Base-by-base conservation (phyloP, 2,113 vertebrate species). In the Spea multiplicata region DNA sequence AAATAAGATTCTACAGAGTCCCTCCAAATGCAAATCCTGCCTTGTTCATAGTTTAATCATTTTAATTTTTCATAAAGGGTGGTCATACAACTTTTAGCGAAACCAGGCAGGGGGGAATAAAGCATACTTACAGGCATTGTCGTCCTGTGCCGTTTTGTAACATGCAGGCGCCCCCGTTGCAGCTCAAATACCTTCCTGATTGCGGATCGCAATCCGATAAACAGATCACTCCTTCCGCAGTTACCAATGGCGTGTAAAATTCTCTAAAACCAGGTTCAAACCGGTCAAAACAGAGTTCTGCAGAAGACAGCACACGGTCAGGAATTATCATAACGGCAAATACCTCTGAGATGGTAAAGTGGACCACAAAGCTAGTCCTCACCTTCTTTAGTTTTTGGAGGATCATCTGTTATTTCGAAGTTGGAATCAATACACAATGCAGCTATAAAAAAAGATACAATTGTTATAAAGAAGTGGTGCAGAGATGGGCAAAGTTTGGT, bases 61-160 rank as follows among this genome's bases (percentile, higher is more conserved):
- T 30, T 30, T 30, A 30, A 30, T 30, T 30, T 30, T 30, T 30
- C 30, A 30, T 30, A 30, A 30, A 30, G 30, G 30, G 2, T 30
- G 30, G 30, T 30, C 30, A 30, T 30, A 30, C 30, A 30, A 30
- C 30, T 30, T 30, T 52, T 52, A 52, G 9, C 6, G 50, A 52
- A 52, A 52, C 6, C 50, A 52, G 30, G 30, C 30, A 30, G 30
- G 30, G 30, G 9, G 1, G 9, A 52, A 52, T 10, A 3, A 52
- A 52, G 9, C 50, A 52, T 52, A 76, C 85, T 87, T 66, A 87
- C 86, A 74, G 10, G 47, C 86, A 86, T 0, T 44, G 0, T 0
- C 85, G 85, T 2, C 87, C 83, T 0, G 12, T 52, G 1, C 0
- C 75, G 14, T 82, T 61, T 71, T 85, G 0, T 5, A 76, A 0